A percentile compares a stretch with the other conserved stretches of the same genome.
Conservation (phyloP, 2,797 vertebrate species). For the Amniataba percoides region DNA sequence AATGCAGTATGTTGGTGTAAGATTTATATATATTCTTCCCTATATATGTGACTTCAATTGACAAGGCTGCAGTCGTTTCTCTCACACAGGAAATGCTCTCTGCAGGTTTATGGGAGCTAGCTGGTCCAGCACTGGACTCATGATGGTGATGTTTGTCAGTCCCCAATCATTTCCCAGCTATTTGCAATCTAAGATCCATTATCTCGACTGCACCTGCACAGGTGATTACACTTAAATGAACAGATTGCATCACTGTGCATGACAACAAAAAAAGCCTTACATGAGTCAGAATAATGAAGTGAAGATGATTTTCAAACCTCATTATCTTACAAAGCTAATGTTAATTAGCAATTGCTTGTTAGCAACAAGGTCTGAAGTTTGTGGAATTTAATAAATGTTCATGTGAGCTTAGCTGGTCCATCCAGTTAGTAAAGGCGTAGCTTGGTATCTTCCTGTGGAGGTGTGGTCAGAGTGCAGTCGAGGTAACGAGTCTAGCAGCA, state of each 20-base stretch:
- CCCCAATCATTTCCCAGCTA: not conserved
- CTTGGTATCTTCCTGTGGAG: not conserved
- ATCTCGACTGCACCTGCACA: not conserved
- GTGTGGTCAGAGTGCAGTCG: not conserved
- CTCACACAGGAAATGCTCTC: conserved; percentile 36
- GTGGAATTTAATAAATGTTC: not conserved
- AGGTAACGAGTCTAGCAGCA: not conserved
- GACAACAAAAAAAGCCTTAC: not conserved
- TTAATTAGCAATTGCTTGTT: not conserved
- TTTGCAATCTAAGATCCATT: not conserved
- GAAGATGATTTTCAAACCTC: not conserved
- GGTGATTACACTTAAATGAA: not conserved
- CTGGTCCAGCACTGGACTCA: not conserved
- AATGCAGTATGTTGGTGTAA: conserved; percentile 53
- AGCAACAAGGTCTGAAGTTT: not conserved
- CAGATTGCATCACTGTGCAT: not conserved
- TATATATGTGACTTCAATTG: conserved; percentile 48
- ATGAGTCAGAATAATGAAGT: not conserved
- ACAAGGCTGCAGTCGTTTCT: conserved; percentile 48
- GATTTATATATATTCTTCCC: conserved; percentile 53
- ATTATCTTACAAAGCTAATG: not conserved
- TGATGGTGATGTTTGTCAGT: not conserved
- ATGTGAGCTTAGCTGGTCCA: not conserved
- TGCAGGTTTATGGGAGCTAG: conserved; percentile 28
- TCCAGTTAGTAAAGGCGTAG: not conserved